Evolutionary conservation across 2,797 vertebrate species (phyloP).

Genomic region (Scyliorhinus canicula): DNA sequence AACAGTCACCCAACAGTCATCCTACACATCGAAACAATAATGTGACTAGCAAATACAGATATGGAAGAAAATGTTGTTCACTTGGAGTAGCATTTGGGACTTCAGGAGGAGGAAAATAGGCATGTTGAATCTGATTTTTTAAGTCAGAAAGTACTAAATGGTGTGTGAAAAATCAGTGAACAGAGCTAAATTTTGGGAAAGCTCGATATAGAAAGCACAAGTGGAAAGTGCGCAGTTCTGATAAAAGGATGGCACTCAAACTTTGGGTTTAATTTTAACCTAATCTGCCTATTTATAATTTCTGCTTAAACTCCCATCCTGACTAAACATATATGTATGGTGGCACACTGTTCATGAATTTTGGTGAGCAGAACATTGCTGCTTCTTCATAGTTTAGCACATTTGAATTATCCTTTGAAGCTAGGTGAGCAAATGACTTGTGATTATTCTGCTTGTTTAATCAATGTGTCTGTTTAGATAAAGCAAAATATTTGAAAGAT

Average conservation of each 20-base stretch:
- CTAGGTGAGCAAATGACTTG: not conserved
- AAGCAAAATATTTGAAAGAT: not conserved
- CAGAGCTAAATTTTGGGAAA: not conserved
- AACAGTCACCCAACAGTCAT: not conserved
- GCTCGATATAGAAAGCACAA: not conserved
- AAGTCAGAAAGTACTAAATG: not conserved
- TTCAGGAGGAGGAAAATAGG: not conserved
- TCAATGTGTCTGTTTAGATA: not conserved
- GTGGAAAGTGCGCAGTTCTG: not conserved
- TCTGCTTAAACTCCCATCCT: not conserved
- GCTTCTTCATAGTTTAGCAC: not conserved
- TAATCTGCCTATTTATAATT: not conserved
- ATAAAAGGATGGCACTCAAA: not conserved
- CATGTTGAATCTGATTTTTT: not conserved
- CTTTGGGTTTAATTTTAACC: not conserved
- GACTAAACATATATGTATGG: not conserved
- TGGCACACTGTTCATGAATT: not conserved
- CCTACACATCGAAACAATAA: not conserved
- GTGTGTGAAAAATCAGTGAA: not conserved
- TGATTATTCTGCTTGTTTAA: not conserved
- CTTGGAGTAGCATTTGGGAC: not conserved
- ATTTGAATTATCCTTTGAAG: not conserved
- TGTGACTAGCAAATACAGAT: not conserved
- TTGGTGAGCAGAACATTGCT: not conserved
- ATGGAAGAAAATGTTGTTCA: not conserved